Evolutionary conservation across 2,888 invertebrate genomes (phyloP), one percentile per base, ranked within the genome.

Genomic region (Thalpophila matura): DNA sequence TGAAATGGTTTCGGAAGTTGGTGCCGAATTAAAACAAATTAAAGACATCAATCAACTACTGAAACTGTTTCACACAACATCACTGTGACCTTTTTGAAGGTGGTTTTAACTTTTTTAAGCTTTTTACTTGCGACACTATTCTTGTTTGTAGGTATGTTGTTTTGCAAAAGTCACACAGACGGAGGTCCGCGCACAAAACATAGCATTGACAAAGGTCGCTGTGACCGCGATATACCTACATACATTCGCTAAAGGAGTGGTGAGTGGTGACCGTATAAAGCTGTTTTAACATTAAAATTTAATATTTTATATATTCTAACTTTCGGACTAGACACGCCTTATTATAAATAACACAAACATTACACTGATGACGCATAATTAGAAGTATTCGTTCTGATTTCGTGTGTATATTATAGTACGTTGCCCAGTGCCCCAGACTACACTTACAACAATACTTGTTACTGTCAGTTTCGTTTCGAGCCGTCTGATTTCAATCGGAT

Each of bases 281-380:
- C 46, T 40, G 55, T 72, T 45, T 75, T 31, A 46, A 40, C 45
- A 43, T 50, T 54, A 42, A 57, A 58, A 57, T 50, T 53, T 63
- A n/a, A 49, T 22, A 40, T 22, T 40, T 12, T 40, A n/a, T 12
- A 58, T 58, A 67, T 50, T 67, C 38, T 43, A 72, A 38, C 35
- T 45, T 60, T 54, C 40, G 3, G 16, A 50, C 37, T 33, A 61
- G 50, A 55, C 71, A 55, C 40, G 37, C 50, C 50, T 43, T 49
- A 14, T 37, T 49, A 14, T 37, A 12, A 47, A 64, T 43, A 35
- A 37, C 50, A 49, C 6, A 22, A 51, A 54, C 37, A 38, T 33
- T 40, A 37, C 54, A 62, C 33, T 18, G 46, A 61, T 70, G 75
- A 74, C 75, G 54, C 59, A 53, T 67, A 10, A 38, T 47, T 72